A percentile compares a stretch with the other conserved stretches of the same genome.
These are phyloP conservation scores for Thaumetopoea pityocampa DNA, from an alignment of 1,140 invertebrate genomes.

Conservation along the genomic window DNA sequence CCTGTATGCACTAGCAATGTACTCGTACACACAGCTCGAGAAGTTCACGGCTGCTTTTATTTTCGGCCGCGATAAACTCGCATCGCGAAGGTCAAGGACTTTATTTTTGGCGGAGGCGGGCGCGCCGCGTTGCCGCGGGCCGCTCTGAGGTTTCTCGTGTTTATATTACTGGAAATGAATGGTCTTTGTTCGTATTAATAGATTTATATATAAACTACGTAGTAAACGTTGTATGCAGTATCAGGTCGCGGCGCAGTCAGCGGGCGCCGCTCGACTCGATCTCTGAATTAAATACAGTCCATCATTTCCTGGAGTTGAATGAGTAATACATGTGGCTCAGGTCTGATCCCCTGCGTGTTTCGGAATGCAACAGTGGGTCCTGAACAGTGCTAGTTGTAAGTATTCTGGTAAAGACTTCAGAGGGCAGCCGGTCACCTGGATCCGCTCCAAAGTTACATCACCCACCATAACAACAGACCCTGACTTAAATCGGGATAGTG, in stretches of 20 bases:
- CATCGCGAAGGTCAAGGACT: slow-evolving; percentile 64
- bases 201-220: slow-evolving; percentile 26
- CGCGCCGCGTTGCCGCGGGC: slow-evolving; percentile 45
- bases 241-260: no score
- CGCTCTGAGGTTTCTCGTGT: slow-evolving; percentile 34
- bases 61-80: slow-evolving; percentile 61
- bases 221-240: slow-evolving; percentile 32
- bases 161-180: slow-evolving; percentile 36
- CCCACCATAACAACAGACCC: no score
- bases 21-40: slow-evolving; percentile 39
- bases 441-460: no score
- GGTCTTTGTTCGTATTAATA: slow-evolving; percentile 28
- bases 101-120: slow-evolving; percentile 60
- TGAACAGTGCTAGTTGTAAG: no score
- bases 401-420: no score
- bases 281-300: no score
- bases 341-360: no score
- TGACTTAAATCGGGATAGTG: no score
- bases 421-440: no score
- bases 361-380: no score
- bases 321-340: no score
- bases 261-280: background rate
- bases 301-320: no score
- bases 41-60: slow-evolving; percentile 67
- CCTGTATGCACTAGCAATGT: slow-evolving; percentile 46